Conservation (phyloP, 2,888 invertebrate genomes). For the Nemurella pictetii region DNA sequence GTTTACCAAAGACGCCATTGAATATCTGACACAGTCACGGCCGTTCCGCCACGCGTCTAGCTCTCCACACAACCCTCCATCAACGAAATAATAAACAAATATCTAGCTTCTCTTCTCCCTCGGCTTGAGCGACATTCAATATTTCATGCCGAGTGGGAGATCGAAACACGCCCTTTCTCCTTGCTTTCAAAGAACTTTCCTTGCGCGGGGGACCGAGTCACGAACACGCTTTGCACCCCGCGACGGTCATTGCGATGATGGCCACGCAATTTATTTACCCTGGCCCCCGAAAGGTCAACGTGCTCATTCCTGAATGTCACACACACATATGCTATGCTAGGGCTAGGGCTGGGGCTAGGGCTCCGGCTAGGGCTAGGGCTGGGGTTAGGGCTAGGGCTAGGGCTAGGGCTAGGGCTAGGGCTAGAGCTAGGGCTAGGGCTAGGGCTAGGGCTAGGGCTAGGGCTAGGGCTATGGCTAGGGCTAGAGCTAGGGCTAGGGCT, state of each 20-base stretch:
- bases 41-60: background rate
- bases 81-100: constrained; percentile 32
- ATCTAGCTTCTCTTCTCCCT: constrained; percentile 8
- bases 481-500: too few species aligned
- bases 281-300: background rate
- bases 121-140: background rate
- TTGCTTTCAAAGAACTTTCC: background rate
- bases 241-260: background rate
- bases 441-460: background rate
- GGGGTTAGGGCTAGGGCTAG: background rate
- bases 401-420: background rate
- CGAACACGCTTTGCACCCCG: background rate
- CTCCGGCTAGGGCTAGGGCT: background rate
- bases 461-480: too few species aligned
- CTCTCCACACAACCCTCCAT: constrained; percentile 3
- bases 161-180: background rate
- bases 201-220: background rate
- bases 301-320: background rate
- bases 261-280: background rate
- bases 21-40: background rate
- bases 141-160: background rate
- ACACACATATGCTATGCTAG: background rate
- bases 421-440: background rate
- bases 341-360: background rate
- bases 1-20: background rate